Evolutionary conservation across 2,113 vertebrate genomes (phyloP).

Genomic region (Promerops cafer): DNA sequence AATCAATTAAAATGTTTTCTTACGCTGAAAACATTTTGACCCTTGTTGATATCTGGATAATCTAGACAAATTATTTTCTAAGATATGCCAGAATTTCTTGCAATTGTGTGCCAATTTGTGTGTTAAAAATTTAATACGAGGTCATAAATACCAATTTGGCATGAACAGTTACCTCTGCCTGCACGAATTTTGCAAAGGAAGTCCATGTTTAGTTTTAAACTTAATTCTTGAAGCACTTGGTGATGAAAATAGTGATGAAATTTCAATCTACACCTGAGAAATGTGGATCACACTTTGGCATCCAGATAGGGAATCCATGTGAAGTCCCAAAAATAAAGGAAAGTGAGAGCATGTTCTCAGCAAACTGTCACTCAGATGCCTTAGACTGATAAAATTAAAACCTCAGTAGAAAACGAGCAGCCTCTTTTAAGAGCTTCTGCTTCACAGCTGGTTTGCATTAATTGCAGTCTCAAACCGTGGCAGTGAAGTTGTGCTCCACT

Average conservation of each 20-base stretch:
- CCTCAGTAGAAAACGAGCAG: slow-evolving; percentile 39
- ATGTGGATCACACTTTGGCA: not conserved
- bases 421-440: slow-evolving; percentile 29
- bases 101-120: not conserved
- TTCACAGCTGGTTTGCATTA: slow-evolving; percentile 77
- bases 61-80: not conserved
- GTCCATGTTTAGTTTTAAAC: not conserved
- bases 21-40: not conserved
- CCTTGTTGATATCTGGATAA: not conserved
- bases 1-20: not conserved
- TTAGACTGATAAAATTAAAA: slow-evolving; percentile 59
- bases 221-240: not conserved
- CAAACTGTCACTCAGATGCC: slow-evolving; percentile 7
- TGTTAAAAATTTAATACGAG: not conserved
- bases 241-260: not conserved
- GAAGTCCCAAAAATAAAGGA: not conserved
- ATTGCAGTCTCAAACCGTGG: slow-evolving; percentile 63
- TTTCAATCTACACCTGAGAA: not conserved
- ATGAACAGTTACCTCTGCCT: not conserved
- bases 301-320: not conserved
- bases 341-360: not conserved
- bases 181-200: not conserved
- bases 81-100: not conserved
- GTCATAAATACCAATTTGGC: not conserved
- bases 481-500: slow-evolving; percentile 30